These are phyloP conservation scores for Emydura subglobosa DNA, from an alignment of 2,113 vertebrate species.

Conservation along the genomic window DNA sequence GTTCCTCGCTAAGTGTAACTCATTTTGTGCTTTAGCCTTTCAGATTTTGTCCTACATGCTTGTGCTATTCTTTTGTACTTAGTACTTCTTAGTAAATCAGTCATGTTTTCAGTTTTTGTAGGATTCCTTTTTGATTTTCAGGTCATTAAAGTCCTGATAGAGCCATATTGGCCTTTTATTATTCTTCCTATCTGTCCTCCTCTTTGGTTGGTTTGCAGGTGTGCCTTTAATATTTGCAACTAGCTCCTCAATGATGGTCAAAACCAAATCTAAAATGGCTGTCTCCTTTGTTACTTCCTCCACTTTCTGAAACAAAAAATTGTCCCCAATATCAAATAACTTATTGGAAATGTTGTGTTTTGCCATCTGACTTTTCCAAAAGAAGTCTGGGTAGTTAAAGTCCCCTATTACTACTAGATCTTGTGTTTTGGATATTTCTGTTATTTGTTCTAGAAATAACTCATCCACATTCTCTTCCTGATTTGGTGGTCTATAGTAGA, in stretches of 20 bases:
- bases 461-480: neutral
- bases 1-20: neutral
- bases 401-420: neutral
- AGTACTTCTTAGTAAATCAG: neutral
- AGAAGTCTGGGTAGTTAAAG: neutral
- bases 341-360: neutral
- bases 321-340: neutral
- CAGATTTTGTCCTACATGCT: neutral
- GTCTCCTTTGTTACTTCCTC: neutral
- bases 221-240: neutral
- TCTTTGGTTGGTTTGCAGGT: neutral
- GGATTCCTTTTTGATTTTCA: neutral
- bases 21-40: neutral
- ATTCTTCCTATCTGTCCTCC: neutral
- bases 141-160: neutral
- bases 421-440: neutral
- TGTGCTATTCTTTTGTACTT: neutral
- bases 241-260: neutral
- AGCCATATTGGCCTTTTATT: neutral
- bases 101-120: neutral
- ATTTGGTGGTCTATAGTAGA: neutral
- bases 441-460: neutral
- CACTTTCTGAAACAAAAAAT: neutral
- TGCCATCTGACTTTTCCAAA: neutral
- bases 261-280: neutral